Conservation (phyloP, 2,888 invertebrate species). For the Tanaodytes sp. region DNA sequence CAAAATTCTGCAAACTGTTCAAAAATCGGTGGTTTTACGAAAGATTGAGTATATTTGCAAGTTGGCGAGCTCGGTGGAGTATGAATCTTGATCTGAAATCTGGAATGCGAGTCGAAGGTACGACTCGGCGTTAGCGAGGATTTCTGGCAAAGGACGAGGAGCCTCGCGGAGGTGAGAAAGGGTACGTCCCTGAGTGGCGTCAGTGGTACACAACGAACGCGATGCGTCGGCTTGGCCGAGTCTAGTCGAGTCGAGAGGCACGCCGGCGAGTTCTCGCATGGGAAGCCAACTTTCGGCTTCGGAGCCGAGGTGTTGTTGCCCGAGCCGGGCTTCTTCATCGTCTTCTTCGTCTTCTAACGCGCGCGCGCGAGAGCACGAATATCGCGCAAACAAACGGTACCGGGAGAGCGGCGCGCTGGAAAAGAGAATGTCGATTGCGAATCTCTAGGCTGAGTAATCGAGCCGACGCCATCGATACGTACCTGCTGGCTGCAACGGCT, state of each 20-base stretch:
- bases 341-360: conserved; percentile 34
- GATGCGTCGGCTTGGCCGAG: conserved; percentile 26
- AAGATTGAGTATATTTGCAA: too few species aligned
- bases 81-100: too few species aligned
- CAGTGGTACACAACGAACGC: conserved; percentile 15
- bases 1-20: too few species aligned
- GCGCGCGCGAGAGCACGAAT: conserved; percentile 41
- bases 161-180: not conserved
- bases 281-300: conserved; percentile 36
- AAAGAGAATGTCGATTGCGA: conserved; percentile 56
- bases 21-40: too few species aligned
- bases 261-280: not conserved
- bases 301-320: conserved; percentile 38
- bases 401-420: conserved; percentile 48
- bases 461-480: conserved; percentile 54
- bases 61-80: too few species aligned
- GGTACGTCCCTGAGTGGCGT: conserved; percentile 27
- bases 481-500: conserved; percentile 46
- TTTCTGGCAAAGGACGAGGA: too few species aligned
- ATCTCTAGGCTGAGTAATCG: conserved; percentile 53
- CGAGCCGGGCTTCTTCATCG: conserved; percentile 35
- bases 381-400: conserved; percentile 52
- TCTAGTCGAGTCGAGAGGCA: conserved; percentile 5
- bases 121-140: too few species aligned
- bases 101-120: too few species aligned